Evolutionary conservation across 2,113 vertebrate genomes (phyloP).

Genomic region (Perccottus glenii): DNA sequence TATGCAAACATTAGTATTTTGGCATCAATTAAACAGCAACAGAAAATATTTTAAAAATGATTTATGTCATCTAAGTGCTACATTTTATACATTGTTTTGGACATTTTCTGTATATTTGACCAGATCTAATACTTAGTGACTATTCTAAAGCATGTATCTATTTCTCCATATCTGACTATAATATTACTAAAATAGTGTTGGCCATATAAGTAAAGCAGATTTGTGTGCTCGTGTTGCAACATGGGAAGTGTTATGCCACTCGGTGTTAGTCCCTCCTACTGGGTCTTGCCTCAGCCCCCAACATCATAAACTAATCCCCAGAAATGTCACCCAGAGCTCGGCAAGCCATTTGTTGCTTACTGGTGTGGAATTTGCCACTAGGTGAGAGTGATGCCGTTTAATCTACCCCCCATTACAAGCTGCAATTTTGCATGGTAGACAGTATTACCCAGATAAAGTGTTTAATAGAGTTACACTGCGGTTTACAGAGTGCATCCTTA

Average conservation of each 20-base stretch:
- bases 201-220: neutral
- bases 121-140: too few relatives aligned
- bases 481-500: constrained; percentile 49
- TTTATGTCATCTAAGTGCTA: too few relatives aligned
- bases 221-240: constrained; percentile 9
- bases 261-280: constrained; percentile 52
- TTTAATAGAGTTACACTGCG: constrained; percentile 50
- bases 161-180: neutral
- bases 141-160: neutral
- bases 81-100: too few relatives aligned
- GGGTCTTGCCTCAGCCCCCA: constrained; percentile 49
- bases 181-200: neutral
- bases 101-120: too few relatives aligned
- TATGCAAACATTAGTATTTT: too few relatives aligned
- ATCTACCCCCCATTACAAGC: constrained; percentile 69
- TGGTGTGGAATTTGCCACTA: constrained; percentile 71
- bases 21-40: too few relatives aligned
- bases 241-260: constrained; percentile 30
- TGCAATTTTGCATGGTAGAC: constrained; percentile 68
- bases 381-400: constrained; percentile 73
- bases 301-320: constrained; percentile 65
- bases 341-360: constrained; percentile 71
- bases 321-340: constrained; percentile 68
- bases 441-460: constrained; percentile 63
- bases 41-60: too few relatives aligned